phyloP scores from a whole-genome alignment of 2,888 invertebrate genomes.

The Acanthococcus lagerstroemiae region DNA sequence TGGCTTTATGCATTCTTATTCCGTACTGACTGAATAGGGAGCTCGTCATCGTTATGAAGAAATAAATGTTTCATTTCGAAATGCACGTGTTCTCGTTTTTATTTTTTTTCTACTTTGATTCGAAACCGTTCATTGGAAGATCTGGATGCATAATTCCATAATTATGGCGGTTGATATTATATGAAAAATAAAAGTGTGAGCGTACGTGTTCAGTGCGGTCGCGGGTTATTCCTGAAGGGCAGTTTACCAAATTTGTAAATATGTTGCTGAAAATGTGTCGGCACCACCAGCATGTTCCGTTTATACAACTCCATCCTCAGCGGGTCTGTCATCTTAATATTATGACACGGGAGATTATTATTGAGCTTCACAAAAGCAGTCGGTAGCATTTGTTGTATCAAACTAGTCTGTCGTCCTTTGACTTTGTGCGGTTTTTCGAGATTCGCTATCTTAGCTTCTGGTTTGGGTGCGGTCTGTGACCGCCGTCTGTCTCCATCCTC shows the following conservation, averaged over 20 bases:
- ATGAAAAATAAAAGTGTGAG: too few species aligned
- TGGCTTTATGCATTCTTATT: too few species aligned
- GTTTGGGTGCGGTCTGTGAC: neutral
- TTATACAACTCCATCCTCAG: conserved; percentile 19
- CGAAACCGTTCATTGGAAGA: too few species aligned
- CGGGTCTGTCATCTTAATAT: conserved; percentile 15
- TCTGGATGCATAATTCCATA: too few species aligned
- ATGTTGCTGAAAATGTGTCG: conserved; percentile 12
- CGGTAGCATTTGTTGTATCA: conserved; percentile 2
- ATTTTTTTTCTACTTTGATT: too few species aligned
- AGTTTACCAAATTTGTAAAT: conserved; percentile 22
- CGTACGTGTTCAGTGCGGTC: conserved; percentile 4
- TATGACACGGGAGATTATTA: neutral
- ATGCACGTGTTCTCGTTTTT: too few species aligned
- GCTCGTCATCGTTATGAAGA: too few species aligned
- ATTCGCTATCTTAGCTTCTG: neutral
- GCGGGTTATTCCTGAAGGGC: conserved; percentile 13
- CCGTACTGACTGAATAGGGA: too few species aligned
- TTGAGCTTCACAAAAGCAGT: conserved; percentile 6
- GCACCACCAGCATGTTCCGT: conserved; percentile 21
- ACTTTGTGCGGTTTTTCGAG: neutral
- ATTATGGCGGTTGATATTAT: too few species aligned
- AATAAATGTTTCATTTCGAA: neutral
- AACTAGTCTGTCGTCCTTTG: conserved; percentile 13
- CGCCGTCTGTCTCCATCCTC: neutral